Conservation (phyloP, 1,140 invertebrate species). For the Drosophila orena region DNA sequence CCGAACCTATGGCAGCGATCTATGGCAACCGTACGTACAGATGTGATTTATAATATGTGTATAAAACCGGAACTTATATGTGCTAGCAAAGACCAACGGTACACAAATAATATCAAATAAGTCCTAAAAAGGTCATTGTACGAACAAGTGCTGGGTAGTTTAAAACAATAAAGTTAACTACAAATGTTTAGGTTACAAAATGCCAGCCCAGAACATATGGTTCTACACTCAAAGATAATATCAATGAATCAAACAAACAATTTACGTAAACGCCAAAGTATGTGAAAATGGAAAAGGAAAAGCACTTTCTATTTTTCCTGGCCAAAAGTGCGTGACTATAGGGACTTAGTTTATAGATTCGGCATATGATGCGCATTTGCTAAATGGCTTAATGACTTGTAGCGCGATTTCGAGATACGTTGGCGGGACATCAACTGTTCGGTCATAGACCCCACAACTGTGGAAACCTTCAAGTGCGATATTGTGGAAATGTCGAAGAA, state of each 20-base stretch:
- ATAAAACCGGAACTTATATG: not conserved
- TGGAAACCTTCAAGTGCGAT: conserved; percentile 33
- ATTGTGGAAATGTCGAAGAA: conserved; percentile 42
- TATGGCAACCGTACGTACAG: conserved; percentile 30
- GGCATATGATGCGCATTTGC: conserved; percentile 43
- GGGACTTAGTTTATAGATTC: conserved; percentile 24
- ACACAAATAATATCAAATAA: not conserved
- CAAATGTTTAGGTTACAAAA: too few relatives aligned
- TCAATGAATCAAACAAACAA: not conserved
- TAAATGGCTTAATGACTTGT: conserved; percentile 47
- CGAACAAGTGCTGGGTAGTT: too few relatives aligned
- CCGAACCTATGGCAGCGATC: conserved; percentile 18
- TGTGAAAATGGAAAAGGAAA: not conserved
- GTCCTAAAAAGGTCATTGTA: too few relatives aligned
- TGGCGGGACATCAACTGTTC: conserved; percentile 54
- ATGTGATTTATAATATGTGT: conserved; percentile 11
- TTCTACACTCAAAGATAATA: not conserved
- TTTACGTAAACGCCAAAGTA: conserved; percentile 3
- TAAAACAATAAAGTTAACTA: too few relatives aligned
- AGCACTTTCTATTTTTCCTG: conserved; percentile 7
- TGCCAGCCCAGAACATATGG: too few relatives aligned
- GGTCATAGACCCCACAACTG: conserved; percentile 24
- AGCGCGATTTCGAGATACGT: conserved; percentile 61
- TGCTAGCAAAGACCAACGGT: too few relatives aligned
- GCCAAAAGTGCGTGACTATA: conserved; percentile 29